Evolutionary conservation across 2,888 invertebrate genomes (phyloP), one percentile per base, ranked within the genome.

Genomic region (Dione vanillae): DNA sequence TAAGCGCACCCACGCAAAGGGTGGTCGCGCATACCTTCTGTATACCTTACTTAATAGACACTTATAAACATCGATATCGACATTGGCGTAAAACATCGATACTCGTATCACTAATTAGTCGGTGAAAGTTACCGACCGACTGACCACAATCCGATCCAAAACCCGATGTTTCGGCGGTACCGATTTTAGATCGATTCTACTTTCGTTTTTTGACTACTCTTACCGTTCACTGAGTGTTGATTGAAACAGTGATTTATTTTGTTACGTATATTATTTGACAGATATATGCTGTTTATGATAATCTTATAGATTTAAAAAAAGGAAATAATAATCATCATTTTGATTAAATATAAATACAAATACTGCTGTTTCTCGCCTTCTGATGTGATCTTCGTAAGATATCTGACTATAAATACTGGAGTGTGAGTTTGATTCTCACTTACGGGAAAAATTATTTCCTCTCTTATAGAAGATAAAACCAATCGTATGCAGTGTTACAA

Each of bases 121-220:
- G 88, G 92, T 84, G 92, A 93, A 93, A 93, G 92, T 92, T 77
- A 88, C 85, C 90, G 92, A 88, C 92, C 92, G 89, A 93, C 90
- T 93, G 92, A 92, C 92, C 92, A 92, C 85, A 85, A 90, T 91
- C 82, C 82, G 79, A 83, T 79, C 78, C 79, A 82, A n/a, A 76
- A 79, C 82, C 78, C 86, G 86, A 89, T 89, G 90, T 91, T 92
- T 92, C 87, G 90, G 90, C 83, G 83, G 80, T 85, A 86, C 82
- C 85, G 89, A 92, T 91, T 92, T 89, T 90, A 92, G 91, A 91
- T 91, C 88, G 88, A 92, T 89, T 88, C 90, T 88, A 93, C 92
- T 93, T 93, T 93, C 92, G 92, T 91, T 93, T 93, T 92, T 92
- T 62, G 91, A 88, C 90, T 91, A 88, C 91, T 91, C 90, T 90